Evolutionary conservation across 2,888 invertebrate genomes (phyloP), one percentile per base, ranked within the genome.

Genomic region (Ophion ellenae): DNA sequence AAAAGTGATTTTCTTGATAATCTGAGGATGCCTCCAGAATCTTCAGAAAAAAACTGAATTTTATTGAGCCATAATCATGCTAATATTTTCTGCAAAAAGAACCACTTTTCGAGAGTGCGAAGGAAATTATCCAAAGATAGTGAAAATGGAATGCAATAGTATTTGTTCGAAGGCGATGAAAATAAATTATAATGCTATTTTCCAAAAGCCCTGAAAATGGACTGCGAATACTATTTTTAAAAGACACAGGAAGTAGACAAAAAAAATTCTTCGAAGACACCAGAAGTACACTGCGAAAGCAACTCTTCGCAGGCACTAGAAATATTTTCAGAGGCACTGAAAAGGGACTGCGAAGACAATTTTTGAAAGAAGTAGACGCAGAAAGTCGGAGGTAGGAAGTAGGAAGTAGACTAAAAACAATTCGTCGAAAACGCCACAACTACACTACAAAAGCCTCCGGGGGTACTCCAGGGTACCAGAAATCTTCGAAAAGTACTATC

Each of bases 111-210:
- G 53, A 70, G 53, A 28, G 11, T 70, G 53, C n/a, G 69, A 69
- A 45, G 28, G 53, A 70, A 70, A 70, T 70, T 70, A 70, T 28
- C 53, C 24, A 70, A 70, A 70, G 53, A 70, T 28, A 53, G 24
- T 70, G 53, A 70, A 70, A 70, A 70, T 53, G 70, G 70, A 67
- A 67, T 40, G n/a, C n/a, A n/a, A n/a, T n/a, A n/a, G n/a, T n/a
- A n/a, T n/a, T n/a, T n/a, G n/a, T n/a, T n/a, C n/a, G 53, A 53
- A 47, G 28, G 53, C 28, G 70, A 70, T 70, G 28, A 70, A 70
- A 53, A 70, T 47, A 47, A 70, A 47, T 70, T 47, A 70, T 24
- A 70, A 47, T 53, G 70, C 14, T 28, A 67, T 67, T 67, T 67
- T 67, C 17, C 47, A 53, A 70, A 70, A 28, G 53, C 14, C 47